phyloP scores from a whole-genome alignment of 2,797 vertebrate species.

The Chiroxiphia lanceolata region DNA sequence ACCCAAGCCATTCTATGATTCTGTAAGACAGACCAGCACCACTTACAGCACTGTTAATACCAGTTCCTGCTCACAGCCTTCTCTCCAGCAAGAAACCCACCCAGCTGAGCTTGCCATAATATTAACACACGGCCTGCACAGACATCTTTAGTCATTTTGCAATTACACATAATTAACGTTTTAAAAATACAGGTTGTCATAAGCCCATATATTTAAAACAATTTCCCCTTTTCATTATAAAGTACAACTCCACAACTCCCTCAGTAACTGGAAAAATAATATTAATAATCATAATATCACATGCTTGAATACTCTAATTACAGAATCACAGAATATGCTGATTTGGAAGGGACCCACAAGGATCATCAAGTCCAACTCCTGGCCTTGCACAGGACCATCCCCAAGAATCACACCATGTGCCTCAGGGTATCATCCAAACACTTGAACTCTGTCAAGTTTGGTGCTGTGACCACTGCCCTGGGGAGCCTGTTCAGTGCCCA shows the following conservation, averaged over 20 bases:
- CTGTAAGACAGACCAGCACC: not conserved
- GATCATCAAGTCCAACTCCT: not conserved
- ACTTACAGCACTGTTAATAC: fast-evolving
- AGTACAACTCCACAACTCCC: not conserved
- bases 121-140: not conserved
- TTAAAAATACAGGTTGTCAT: not conserved
- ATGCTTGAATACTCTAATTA: not conserved
- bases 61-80: not conserved
- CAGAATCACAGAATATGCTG: not conserved
- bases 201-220: not conserved
- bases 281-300: not conserved
- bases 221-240: not conserved
- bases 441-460: not conserved
- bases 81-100: not conserved
- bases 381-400: not conserved
- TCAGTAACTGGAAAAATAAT: not conserved
- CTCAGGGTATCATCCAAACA: not conserved
- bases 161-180: not conserved
- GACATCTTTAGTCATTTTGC: not conserved
- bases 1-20: not conserved
- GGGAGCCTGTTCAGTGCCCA: not conserved
- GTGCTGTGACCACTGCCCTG: too few species aligned
- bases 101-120: not conserved
- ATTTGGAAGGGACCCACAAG: not conserved
- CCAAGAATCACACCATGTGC: not conserved